Percentiles rank a stretch among this genome's conserved stretches.
Evolutionary conservation across 1,140 invertebrate genomes (phyloP).

Genomic region (Aphaenogaster ashmeadi): DNA sequence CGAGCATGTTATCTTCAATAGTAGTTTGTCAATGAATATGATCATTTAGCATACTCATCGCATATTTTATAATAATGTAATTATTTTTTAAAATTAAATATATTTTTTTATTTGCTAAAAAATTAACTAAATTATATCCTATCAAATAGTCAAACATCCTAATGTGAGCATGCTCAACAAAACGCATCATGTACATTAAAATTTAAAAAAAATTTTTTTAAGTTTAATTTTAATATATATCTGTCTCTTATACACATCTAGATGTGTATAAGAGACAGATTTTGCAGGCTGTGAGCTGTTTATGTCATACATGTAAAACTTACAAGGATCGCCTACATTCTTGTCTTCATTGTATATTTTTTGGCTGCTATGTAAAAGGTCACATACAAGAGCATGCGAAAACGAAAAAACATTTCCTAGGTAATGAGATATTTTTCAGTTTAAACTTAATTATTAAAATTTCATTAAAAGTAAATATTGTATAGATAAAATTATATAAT

Average conservation of each 20-base stretch:
- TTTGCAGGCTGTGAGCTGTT: conserved; percentile 91
- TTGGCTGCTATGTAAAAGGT: conserved; percentile 93
- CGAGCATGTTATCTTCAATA: too few species aligned
- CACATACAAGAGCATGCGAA: conserved; percentile 96
- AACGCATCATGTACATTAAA: too few species aligned
- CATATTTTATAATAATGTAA: too few species aligned
- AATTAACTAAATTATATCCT: too few species aligned
- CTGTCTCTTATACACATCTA: too few species aligned
- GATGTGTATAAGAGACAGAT: too few species aligned
- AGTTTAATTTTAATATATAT: neutral
- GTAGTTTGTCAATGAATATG: too few species aligned
- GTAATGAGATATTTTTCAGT: conserved; percentile 81
- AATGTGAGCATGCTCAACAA: too few species aligned
- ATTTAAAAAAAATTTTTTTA: neutral
- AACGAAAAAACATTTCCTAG: conserved; percentile 93
- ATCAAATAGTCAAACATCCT: too few species aligned
- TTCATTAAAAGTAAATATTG: neutral
- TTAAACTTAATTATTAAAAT: neutral
- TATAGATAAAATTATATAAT: conserved; percentile 34
- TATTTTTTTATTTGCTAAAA: too few species aligned
- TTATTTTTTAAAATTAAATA: too few species aligned
- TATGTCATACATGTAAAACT: conserved; percentile 93
- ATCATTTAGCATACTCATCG: too few species aligned
- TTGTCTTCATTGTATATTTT: conserved; percentile 96
- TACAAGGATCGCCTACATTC: conserved; percentile 93